Base-by-base conservation (phyloP, 2,888 invertebrate species). In the Charanyca ferruginea region DNA sequence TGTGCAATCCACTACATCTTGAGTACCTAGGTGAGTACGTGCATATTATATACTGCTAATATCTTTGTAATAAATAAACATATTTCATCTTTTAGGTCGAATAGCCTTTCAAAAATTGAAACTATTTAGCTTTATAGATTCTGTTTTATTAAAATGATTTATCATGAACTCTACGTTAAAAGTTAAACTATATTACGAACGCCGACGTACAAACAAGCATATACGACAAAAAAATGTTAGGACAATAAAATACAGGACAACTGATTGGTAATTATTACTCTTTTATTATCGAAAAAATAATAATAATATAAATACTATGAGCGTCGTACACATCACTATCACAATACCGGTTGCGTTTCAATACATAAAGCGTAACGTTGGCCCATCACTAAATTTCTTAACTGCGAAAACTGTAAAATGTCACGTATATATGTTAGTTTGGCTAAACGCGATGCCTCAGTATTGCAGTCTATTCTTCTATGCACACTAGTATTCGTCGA, bases 271-370 rank as follows among this genome's bases (percentile, higher is more conserved):
- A 89, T 89, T 81, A 87, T 91, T 92, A 91, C 87, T 91, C 83
- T 93, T 93, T 94, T 94, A 94, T 95, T 94, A 88, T 89, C 85
- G 84, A 91, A 93, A 93, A 80, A 90, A 91, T 69, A 68, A 89
- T 87, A 88, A 87, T 87, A 86, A 89, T 91, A 92, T 90, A 91
- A 92, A 90, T 92, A 91, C 83, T 90, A 82, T 90, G 93, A 93
- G 92, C 93, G 92, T 93, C 91, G 86, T 92, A 94, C 92, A 93
- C 91, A 87, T 90, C 89, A 91, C 91, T 94, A 95, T 94, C 94
- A 94, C 94, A 94, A 92, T 93, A 92, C 91, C 89, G 85, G 86
- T 77, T 77, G 89, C 88, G 84, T 87, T 83, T 83, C 88, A 86
- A 84, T 84, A 87, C 86, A 85, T 86, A 83, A 89, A 89, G 89